Percentiles rank a stretch among this genome's conserved stretches.
phyloP scores from a whole-genome alignment of 2,113 vertebrate species.

The Corvus cornix region DNA sequence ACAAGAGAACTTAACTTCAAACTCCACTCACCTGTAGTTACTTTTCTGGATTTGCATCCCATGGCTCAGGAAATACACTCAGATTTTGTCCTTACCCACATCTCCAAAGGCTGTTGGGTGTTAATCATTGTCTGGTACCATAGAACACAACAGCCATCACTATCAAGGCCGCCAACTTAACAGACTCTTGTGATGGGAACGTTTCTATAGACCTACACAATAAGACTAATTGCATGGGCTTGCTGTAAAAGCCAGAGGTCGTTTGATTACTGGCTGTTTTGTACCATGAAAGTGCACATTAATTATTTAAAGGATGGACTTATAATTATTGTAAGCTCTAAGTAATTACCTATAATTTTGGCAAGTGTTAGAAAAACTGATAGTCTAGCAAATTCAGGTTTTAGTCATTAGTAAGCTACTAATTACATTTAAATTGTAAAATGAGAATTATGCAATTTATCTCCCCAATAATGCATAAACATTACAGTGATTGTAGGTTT shows the following conservation, averaged over 20 bases:
- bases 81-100: background rate
- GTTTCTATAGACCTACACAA: conserved; percentile 72
- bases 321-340: conserved; percentile 78
- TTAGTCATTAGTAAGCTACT: conserved; percentile 79
- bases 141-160: conserved; percentile 31
- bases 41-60: background rate
- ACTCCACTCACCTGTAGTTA: background rate
- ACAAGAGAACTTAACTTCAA: background rate
- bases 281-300: conserved; percentile 73
- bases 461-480: conserved; percentile 79
- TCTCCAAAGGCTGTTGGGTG: background rate
- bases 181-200: conserved; percentile 67
- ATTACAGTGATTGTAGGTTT: conserved; percentile 78
- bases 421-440: conserved; percentile 86
- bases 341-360: conserved; percentile 80
- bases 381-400: conserved; percentile 78
- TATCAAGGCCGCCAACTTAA: conserved; percentile 47
- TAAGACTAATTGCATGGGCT: conserved; percentile 74
- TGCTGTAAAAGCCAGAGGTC: conserved; percentile 68
- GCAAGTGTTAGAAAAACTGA: conserved; percentile 78
- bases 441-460: conserved; percentile 79
- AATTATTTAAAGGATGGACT: conserved; percentile 80
- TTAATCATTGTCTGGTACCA: conserved; percentile 51
- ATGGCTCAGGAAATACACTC: background rate
- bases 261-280: conserved; percentile 75